Evolutionary conservation across 2,113 vertebrate genomes (phyloP).

Genomic region (Calcarius ornatus): DNA sequence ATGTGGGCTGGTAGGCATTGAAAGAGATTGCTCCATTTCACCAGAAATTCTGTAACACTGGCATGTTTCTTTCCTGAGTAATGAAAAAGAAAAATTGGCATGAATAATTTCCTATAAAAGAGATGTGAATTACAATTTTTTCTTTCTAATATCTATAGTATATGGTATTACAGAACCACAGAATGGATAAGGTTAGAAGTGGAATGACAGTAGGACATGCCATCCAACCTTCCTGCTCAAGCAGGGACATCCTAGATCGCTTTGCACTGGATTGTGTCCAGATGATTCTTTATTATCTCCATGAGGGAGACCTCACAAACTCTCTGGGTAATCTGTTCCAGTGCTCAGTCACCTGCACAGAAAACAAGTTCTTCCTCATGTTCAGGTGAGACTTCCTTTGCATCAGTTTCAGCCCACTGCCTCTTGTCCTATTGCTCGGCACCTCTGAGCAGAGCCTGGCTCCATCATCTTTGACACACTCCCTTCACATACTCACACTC

Average conservation of each 20-base stretch:
- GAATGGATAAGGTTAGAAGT: neutral
- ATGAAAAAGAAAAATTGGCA: neutral
- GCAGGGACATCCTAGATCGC: neutral
- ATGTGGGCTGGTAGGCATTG: neutral
- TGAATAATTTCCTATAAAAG: neutral
- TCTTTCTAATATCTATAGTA: neutral
- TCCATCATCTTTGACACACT: neutral
- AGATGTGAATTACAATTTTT: neutral
- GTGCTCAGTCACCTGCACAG: neutral
- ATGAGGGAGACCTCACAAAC: neutral
- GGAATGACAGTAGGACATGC: neutral
- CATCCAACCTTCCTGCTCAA: neutral
- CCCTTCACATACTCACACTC: fast-evolving
- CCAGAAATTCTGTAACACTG: neutral
- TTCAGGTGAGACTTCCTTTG: neutral
- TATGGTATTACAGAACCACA: neutral
- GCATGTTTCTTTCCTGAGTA: neutral
- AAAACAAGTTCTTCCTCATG: neutral
- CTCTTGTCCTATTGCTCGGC: neutral
- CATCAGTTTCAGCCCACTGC: neutral
- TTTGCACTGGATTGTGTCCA: neutral
- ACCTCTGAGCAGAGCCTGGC: neutral
- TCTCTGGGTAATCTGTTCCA: neutral
- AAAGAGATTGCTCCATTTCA: neutral
- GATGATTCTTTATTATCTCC: neutral